Evolutionary conservation across 2,797 vertebrate species (phyloP), one percentile per base, ranked within the genome.

Genomic region (Geotrypetes seraphini): DNA sequence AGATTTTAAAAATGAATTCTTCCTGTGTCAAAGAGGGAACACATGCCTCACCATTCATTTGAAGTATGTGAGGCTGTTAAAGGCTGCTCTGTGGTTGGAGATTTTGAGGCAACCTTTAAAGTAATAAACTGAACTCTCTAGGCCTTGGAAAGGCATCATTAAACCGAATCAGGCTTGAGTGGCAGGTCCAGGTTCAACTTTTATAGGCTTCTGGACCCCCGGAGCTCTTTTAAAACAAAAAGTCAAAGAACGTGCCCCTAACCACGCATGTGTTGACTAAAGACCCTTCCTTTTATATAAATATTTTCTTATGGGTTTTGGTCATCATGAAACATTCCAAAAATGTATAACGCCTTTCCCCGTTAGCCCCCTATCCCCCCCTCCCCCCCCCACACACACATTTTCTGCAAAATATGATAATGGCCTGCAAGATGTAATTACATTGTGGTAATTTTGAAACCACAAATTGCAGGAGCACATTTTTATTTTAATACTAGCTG

Each of bases 161-260:
- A 27, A 33, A n/a, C 7, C 29, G 47, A 40, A 33, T 10, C 53
- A 42, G 37, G 32, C 38, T 1, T 1, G 48, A 43, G 39, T 25
- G 7, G 47, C 50, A 60, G 46, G 38, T 60, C 39, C 25, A 34
- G 53, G 56, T 59, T 41, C 17, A 52, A 34, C 59, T 59, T 60
- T 60, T 47, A 51, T 39, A 28, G 43, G 27, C 50, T 44, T 19
- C 24, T 37, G 52, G 38, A 62, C 30, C 38, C 43, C 16, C 20
- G 7, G 36, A 31, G 31, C 15, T 22, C 47, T 37, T 13, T 2
- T 31, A 46, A 55, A 39, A 29, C 39, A 51, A 60, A n/a, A 40
- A 0, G 0, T 21, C 12, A 34, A 39, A 57, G 37, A 10, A 2
- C 0, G 32, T 53, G 50, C 39, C 36, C 40, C 55, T 46, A 51